These are phyloP conservation scores for Zosterops hypoxanthus DNA, from an alignment of 2,113 vertebrate species.

Conservation along the genomic window DNA sequence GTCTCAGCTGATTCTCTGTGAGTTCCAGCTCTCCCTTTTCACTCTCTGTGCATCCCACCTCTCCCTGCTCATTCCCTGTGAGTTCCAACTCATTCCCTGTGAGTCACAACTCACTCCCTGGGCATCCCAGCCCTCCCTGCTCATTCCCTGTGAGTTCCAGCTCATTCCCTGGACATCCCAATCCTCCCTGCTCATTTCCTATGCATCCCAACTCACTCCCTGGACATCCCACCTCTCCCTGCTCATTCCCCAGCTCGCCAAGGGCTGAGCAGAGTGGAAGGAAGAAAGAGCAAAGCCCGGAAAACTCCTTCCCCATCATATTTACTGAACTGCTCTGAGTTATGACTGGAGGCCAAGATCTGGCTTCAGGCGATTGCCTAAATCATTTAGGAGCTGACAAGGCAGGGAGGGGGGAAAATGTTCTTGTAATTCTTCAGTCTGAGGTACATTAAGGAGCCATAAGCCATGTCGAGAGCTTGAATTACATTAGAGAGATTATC, in stretches of 20 bases:
- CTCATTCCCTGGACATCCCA: background rate
- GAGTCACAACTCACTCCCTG: too few relatives aligned
- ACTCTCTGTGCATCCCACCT: too few relatives aligned
- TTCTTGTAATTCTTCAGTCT: conserved; percentile 87
- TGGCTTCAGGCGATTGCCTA: conserved; percentile 83
- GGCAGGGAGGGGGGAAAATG: conserved; percentile 77
- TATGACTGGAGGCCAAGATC: conserved; percentile 79
- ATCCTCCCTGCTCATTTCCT: background rate
- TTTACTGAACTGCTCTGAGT: conserved; percentile 80
- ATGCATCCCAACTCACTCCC: background rate
- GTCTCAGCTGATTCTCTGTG: rapidly evolving
- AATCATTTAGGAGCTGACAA: conserved; percentile 85
- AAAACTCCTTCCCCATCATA: conserved; percentile 73
- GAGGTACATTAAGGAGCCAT: conserved; percentile 88
- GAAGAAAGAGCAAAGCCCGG: conserved; percentile 48
- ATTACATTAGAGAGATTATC: conserved; percentile 89
- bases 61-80: background rate
- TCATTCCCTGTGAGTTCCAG: background rate
- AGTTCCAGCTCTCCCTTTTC: rapidly evolving
- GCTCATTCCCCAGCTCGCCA: background rate
- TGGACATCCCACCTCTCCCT: background rate
- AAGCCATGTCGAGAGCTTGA: conserved; percentile 88
- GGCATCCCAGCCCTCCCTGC: too few relatives aligned
- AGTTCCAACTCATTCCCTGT: background rate
- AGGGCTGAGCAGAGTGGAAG: conserved; percentile 21